phyloP scores from a whole-genome alignment of 64 coral and sea anemone genomes.

The Montipora cactus region DNA sequence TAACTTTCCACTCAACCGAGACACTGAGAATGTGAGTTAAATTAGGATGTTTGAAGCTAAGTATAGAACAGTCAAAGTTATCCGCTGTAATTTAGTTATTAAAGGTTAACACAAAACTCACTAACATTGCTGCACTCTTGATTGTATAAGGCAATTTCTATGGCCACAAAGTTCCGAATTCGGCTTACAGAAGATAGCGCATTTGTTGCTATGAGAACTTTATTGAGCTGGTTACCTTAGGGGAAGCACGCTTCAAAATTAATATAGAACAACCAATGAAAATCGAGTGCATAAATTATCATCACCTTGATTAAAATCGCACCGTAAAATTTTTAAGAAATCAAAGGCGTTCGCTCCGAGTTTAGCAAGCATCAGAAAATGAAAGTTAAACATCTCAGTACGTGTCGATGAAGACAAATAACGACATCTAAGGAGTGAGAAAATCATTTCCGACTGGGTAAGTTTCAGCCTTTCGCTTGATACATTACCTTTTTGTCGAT shows the following conservation, averaged over 20 bases:
- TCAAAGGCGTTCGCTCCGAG: neutral
- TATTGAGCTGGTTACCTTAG: constrained; percentile 1
- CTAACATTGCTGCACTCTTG: neutral
- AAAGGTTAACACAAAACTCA: neutral
- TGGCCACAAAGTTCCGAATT: neutral
- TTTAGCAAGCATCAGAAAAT: neutral
- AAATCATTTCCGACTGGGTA: neutral
- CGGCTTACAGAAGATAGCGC: neutral
- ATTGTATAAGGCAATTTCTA: neutral
- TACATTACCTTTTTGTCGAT: neutral
- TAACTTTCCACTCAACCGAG: neutral
- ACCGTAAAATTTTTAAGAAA: neutral
- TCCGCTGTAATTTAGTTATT: neutral
- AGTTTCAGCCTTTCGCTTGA: too few species aligned
- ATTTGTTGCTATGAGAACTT: constrained; percentile 14
- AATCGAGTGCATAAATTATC: neutral
- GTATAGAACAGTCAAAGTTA: neutral
- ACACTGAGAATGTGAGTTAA: neutral
- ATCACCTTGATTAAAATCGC: neutral
- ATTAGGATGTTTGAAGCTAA: neutral
- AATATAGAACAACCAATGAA: constrained; percentile 2
- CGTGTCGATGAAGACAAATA: too few species aligned
- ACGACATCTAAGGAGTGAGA: neutral
- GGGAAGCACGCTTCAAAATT: neutral
- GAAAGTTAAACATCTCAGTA: neutral